Conservation (phyloP, 2,888 invertebrate genomes). For the Abrostola triplasia region DNA sequence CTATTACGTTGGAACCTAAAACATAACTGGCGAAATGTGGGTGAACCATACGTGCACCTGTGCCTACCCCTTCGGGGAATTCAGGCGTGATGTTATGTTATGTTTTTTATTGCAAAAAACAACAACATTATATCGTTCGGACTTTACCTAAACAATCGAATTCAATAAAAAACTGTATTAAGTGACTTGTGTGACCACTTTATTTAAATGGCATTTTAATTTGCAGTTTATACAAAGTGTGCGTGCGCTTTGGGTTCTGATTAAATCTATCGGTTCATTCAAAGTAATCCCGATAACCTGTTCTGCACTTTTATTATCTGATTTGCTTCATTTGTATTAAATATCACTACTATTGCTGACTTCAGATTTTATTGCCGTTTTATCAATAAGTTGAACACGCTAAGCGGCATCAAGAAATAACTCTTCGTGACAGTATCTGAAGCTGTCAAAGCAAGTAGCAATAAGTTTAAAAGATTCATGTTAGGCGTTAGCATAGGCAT, state of each 20-base stretch:
- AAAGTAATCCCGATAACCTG: constrained; percentile 3
- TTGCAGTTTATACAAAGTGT: not conserved
- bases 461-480: constrained; percentile 25
- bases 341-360: not conserved
- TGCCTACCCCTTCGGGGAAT: too few relatives aligned
- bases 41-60: too few relatives aligned
- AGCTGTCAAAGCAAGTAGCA: constrained; percentile 11
- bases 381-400: constrained; percentile 20
- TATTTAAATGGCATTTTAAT: constrained; percentile 8
- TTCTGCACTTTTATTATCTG: constrained; percentile 1
- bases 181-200: not conserved
- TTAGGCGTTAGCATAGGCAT: not conserved
- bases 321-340: not conserved
- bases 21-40: too few relatives aligned
- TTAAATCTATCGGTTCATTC: not conserved
- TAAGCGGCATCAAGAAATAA: constrained; percentile 15
- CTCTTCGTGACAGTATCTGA: constrained; percentile 22
- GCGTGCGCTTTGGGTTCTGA: not conserved
- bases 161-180: too few relatives aligned
- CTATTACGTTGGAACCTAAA: too few relatives aligned
- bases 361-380: constrained; percentile 14
- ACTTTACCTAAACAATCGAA: too few relatives aligned
- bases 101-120: constrained; percentile 11
- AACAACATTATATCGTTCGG: too few relatives aligned
- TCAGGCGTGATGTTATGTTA: too few relatives aligned